These are phyloP conservation scores for Cephus sareptanus DNA, from an alignment of 2,888 invertebrate species.

Conservation along the genomic window DNA sequence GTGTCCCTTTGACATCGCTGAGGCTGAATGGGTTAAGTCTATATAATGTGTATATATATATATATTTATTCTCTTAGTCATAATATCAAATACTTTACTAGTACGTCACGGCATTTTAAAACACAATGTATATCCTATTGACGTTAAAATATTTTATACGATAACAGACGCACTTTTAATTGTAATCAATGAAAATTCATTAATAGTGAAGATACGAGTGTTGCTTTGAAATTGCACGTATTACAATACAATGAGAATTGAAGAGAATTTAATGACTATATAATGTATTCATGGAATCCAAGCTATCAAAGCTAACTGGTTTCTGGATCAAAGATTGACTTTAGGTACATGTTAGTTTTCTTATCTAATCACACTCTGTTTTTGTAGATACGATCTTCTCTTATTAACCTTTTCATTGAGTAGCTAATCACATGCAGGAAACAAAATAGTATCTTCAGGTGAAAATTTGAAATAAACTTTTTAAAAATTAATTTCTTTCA, in stretches of 20 bases:
- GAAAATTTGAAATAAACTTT: no score
- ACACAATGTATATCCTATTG: neutral
- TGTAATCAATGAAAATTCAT: neutral
- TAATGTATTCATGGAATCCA: neutral
- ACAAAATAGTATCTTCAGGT: neutral
- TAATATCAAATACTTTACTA: slow-evolving; percentile 43
- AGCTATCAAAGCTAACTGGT: neutral
- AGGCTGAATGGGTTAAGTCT: slow-evolving; percentile 8
- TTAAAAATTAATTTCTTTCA: neutral
- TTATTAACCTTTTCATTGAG: neutral
- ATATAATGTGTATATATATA: slow-evolving; percentile 15
- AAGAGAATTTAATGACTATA: neutral
- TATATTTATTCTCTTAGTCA: slow-evolving; percentile 12
- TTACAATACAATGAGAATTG: neutral
- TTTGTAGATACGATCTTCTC: neutral
- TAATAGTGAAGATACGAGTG: neutral
- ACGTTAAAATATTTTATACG: neutral
- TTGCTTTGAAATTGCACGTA: neutral
- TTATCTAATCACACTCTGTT: neutral
- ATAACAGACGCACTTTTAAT: neutral
- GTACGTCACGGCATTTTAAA: slow-evolving; percentile 6
- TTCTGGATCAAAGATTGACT: neutral
- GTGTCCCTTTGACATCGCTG: neutral
- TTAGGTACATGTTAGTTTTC: neutral
- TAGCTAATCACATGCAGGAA: neutral